These are phyloP conservation scores for Apamea anceps DNA, from an alignment of 2,888 invertebrate genomes.

Conservation along the genomic window DNA sequence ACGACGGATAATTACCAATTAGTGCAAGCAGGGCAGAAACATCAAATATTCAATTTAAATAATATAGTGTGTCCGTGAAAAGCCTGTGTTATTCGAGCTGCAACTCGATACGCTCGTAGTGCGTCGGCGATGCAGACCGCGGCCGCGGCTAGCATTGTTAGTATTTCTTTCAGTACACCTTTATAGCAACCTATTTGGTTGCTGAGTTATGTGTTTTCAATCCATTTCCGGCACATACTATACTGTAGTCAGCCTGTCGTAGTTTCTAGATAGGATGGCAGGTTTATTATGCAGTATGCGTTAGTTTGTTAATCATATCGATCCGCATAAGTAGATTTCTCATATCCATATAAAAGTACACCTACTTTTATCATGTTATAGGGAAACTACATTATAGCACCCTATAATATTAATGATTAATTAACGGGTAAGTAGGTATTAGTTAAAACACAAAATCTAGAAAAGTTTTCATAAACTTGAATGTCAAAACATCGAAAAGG, in stretches of 20 bases:
- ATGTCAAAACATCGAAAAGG: background rate
- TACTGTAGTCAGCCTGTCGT: background rate
- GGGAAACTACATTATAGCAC: too few species aligned
- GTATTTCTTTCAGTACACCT: conserved; percentile 37
- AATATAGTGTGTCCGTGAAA: conserved; percentile 63
- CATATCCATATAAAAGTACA: background rate
- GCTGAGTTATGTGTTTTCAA: conserved; percentile 12
- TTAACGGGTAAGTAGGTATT: background rate
- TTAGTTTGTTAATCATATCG: background rate
- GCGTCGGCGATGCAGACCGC: conserved; percentile 15
- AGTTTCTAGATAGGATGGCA: background rate
- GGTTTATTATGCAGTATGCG: background rate
- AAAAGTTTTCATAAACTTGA: background rate
- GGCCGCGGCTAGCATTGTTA: conserved; percentile 32
- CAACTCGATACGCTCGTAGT: conserved; percentile 54
- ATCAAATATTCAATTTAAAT: conserved; percentile 17
- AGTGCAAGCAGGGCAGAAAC: background rate
- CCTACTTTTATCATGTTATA: too few species aligned
- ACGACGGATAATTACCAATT: conserved; percentile 14
- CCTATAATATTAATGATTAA: background rate
- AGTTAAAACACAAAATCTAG: background rate
- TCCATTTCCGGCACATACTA: conserved; percentile 20
- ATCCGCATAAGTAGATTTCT: background rate
- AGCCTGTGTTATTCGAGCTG: conserved; percentile 62
- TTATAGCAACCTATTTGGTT: conserved; percentile 17